A percentile compares a stretch with the other conserved stretches of the same genome.
These are phyloP conservation scores for Potorous gilbertii DNA, from an alignment of 2,797 vertebrate species.

Conservation along the genomic window DNA sequence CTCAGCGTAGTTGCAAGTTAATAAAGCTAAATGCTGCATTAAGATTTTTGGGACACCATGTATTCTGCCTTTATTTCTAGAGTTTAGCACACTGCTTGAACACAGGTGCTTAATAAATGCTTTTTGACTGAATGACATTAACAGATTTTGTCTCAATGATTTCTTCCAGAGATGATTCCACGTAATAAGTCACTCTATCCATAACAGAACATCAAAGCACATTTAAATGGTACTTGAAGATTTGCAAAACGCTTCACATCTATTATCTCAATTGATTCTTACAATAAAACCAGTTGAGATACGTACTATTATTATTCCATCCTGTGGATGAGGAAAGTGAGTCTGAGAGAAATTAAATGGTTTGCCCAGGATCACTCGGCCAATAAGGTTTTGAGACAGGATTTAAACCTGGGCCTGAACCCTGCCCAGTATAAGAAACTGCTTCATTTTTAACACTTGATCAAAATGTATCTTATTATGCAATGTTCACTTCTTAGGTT, in stretches of 20 bases:
- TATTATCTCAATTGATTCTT: background rate
- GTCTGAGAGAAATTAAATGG: background rate
- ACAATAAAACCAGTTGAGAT: background rate
- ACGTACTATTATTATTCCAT: background rate
- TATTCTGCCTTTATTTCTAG: background rate
- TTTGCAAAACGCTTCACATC: background rate
- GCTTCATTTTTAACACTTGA: background rate
- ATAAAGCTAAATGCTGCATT: background rate
- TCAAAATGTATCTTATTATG: background rate
- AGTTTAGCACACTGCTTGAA: background rate
- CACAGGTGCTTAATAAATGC: background rate
- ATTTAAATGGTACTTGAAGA: background rate
- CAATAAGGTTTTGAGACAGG: background rate
- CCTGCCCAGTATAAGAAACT: background rate
- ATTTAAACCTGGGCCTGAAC: background rate
- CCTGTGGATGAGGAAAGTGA: background rate
- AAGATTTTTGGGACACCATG: background rate
- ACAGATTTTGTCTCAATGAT: conserved; percentile 31
- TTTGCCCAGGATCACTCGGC: background rate
- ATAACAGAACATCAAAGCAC: background rate
- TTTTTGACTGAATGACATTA: conserved; percentile 4
- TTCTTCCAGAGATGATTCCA: background rate
- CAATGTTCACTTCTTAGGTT: background rate
- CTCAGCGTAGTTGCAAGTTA: background rate
- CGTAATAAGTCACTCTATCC: background rate